Evolutionary conservation across 2,888 invertebrate species (phyloP).

Genomic region (Dioctria linearis): DNA sequence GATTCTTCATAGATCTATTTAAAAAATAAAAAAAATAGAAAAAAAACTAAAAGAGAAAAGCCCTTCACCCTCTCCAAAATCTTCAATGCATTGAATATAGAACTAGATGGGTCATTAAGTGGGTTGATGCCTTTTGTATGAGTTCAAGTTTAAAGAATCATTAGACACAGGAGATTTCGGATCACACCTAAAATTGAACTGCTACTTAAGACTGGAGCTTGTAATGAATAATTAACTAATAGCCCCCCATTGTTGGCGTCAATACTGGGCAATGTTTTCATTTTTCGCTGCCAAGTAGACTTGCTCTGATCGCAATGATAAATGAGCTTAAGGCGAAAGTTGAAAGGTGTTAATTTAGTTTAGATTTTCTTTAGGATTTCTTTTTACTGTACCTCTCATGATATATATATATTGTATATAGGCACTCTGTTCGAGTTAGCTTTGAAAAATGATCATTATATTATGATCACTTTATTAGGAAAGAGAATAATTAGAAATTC

Average conservation of each 20-base stretch:
- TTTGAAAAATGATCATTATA: constrained; percentile 39
- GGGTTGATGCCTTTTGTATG: neutral
- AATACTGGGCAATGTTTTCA: constrained; percentile 36
- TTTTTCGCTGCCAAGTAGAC: constrained; percentile 26
- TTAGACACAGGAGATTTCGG: neutral
- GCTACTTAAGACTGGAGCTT: constrained; percentile 27
- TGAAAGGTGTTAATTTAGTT: constrained; percentile 57
- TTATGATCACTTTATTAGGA: constrained; percentile 36
- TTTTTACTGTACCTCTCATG: constrained; percentile 14
- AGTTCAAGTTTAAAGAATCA: neutral
- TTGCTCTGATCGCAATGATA: constrained; percentile 48
- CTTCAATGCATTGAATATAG: constrained; percentile 7
- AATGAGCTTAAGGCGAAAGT: constrained; percentile 56
- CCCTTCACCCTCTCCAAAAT: too few species aligned
- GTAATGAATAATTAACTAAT: constrained; percentile 47
- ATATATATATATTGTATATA: neutral
- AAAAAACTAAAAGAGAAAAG: too few species aligned
- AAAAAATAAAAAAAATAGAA: too few species aligned
- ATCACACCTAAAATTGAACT: neutral
- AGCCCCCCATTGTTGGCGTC: constrained; percentile 15
- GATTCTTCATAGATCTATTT: too few species aligned
- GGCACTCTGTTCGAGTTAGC: neutral
- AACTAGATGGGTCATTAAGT: constrained; percentile 27
- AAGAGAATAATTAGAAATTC: constrained; percentile 29
- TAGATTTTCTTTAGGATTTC: constrained; percentile 24